Evolutionary conservation across 2,888 invertebrate genomes (phyloP), one percentile per base, ranked within the genome.

Genomic region (Caenorhabditis panamensis): DNA sequence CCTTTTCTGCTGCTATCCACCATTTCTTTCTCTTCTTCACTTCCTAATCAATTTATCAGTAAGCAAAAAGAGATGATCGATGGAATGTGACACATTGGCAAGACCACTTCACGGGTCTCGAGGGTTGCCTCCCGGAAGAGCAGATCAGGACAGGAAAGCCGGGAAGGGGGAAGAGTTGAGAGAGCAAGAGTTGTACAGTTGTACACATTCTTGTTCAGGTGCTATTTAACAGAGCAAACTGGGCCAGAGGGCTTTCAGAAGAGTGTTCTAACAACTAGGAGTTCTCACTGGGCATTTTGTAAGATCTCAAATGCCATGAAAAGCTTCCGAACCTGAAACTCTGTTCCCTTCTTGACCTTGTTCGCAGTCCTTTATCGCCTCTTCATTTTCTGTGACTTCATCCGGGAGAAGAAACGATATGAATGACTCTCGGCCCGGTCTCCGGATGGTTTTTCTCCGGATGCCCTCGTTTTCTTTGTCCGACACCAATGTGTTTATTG

Each of bases 51-150:
- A 13, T 41, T 13, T 11, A 5, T 41, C 8, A 41, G 5, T 41
- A 41, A 5, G 5, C 8, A 41, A 3, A 9, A 41, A 3, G 26
- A 54, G 51, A 18, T 11, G 6, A 16, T 16, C n/a, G 41, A 63
- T 63, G 49, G 62, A 49, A 63, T 49, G 59, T 61, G 62, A 61
- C 59, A 44, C n/a, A n/a, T n/a, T n/a, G 13, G 9, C 5, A 16
- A 41, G 41, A 16, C 41, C 41, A 41, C 41, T 41, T 41, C 41
- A 41, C 41, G 16, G 41, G 13, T 41, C 41, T 41, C 41, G 16
- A 41, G 41, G 13, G 41, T 41, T 41, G 41, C 41, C 41, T 16
- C 41, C 41, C 13, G 8, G 8, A 13, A 13, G 13, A 41, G 13
- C 13, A 3, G 3, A 16, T 3, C 41, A 3, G 41, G 13, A 41